Percentiles rank a stretch among this genome's conserved stretches.
phyloP scores from a whole-genome alignment of 2,888 invertebrate species.

The Xestia c-nigrum region DNA sequence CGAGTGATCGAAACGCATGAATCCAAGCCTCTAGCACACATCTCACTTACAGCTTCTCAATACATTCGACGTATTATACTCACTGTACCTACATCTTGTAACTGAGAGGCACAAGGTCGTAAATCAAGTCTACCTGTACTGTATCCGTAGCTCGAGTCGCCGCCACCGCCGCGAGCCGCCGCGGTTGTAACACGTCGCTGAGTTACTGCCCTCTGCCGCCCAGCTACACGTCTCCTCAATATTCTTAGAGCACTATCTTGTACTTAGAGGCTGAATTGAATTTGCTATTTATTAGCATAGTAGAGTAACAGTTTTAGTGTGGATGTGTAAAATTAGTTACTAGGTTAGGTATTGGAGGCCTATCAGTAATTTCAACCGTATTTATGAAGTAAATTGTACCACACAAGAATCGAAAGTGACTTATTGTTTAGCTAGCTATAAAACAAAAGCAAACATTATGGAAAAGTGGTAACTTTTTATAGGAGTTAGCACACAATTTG shows the following conservation, averaged over 20 bases:
- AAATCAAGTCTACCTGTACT: constrained; percentile 70
- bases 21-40: constrained; percentile 90
- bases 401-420: constrained; percentile 55
- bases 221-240: constrained; percentile 86
- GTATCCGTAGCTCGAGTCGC: constrained; percentile 57
- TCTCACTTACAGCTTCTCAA: constrained; percentile 90
- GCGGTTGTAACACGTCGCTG: constrained; percentile 69
- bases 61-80: constrained; percentile 86
- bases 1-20: constrained; percentile 90
- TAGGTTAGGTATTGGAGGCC: constrained; percentile 79
- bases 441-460: constrained; percentile 34
- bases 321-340: constrained; percentile 82
- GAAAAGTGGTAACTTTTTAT: constrained; percentile 73
- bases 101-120: constrained; percentile 89
- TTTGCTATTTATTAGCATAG: constrained; percentile 86
- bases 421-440: constrained; percentile 54
- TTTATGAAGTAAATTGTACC: constrained; percentile 45
- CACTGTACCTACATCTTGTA: constrained; percentile 83
- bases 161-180: constrained; percentile 57
- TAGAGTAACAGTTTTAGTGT: constrained; percentile 86
- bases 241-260: constrained; percentile 85
- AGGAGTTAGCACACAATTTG: constrained; percentile 97
- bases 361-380: constrained; percentile 57
- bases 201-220: constrained; percentile 88
- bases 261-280: constrained; percentile 88